Base-by-base conservation (phyloP, 2,888 invertebrate species). In the Linnaemya tessellans region DNA sequence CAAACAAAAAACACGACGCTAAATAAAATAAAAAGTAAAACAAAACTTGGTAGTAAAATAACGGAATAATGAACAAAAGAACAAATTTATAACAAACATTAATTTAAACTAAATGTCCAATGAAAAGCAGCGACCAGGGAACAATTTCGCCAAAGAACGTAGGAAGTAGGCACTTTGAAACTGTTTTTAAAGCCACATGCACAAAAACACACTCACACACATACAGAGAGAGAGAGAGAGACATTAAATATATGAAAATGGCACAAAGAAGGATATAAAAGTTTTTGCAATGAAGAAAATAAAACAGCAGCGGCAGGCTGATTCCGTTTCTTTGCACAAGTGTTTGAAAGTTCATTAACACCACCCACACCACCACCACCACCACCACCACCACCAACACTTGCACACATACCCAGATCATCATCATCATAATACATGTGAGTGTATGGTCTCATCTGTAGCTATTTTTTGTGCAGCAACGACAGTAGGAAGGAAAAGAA, bases 261-360 rank as follows among this genome's bases (percentile, higher is more conserved):
- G 15, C 8, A 18, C 13, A 3, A 15, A 35, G 67, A 58, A 51
- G 58, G 38, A 70, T 11, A 43, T 8, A 62, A 60, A 51, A 54
- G 18, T 43, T 10, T 9, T 18, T n/a, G 62, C 38, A 11, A 54
- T 30, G 46, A 60, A 60, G 30, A 73, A 74, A 64, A 54, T 20
- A 54, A n/a, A 64, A 54, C 25, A 54, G 7, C n/a, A 25, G 13
- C 15, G 20, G 62, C 15, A 49, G n/a, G 73, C 20, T 22, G 25
- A 7, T 20, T 18, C n/a, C 15, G 7, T 67, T 46, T 38, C 64
- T 65, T 49, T 58, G 43, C 35, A 58, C 62, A 64, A 68, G 51
- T 74, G 80, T 80, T 30, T 60, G n/a, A 80, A 73, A 80, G 80
- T 74, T 80, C 74, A 74, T 80, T 80, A 80, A 80, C 80, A 74